Conservation (phyloP, 2,888 invertebrate species). For the Notodonta dromedarius region DNA sequence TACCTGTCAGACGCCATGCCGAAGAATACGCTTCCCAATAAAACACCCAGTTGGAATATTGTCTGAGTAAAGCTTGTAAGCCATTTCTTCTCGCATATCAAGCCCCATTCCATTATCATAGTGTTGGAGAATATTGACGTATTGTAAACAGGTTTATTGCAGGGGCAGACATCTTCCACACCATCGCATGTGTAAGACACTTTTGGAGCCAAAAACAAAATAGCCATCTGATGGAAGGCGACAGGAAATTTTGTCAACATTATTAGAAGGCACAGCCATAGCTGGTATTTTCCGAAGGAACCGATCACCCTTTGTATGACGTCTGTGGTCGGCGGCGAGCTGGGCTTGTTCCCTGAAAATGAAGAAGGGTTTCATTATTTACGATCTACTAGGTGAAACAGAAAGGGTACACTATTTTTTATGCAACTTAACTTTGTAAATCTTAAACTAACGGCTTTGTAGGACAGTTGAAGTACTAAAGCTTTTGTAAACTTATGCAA, state of each 20-base stretch:
- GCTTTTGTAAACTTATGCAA: too few species aligned
- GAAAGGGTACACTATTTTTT: too few species aligned
- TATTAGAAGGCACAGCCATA: slow-evolving; percentile 48
- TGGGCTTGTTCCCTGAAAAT: slow-evolving; percentile 33
- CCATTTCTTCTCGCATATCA: slow-evolving; percentile 87
- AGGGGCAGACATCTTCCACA: slow-evolving; percentile 76
- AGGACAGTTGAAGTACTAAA: too few species aligned
- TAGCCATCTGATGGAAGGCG: slow-evolving; percentile 80
- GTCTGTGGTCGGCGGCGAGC: slow-evolving; percentile 43
- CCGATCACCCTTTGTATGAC: slow-evolving; percentile 73
- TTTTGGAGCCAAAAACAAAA: slow-evolving; percentile 78
- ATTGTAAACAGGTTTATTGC: slow-evolving; percentile 85
- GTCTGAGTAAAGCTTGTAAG: slow-evolving; percentile 89
- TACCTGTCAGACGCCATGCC: slow-evolving; percentile 91
- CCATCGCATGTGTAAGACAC: slow-evolving; percentile 45
- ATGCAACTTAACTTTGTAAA: too few species aligned
- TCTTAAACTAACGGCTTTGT: too few species aligned
- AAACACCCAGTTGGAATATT: slow-evolving; percentile 89
- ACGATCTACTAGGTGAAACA: too few species aligned
- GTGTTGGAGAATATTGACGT: slow-evolving; percentile 87
- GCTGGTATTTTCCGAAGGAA: slow-evolving; percentile 81
- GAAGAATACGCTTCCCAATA: slow-evolving; percentile 89
- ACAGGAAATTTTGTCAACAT: slow-evolving; percentile 76
- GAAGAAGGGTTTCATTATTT: slow-evolving; percentile 3
- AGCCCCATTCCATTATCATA: slow-evolving; percentile 89